phyloP scores from a whole-genome alignment of 1,140 invertebrate genomes.

The Eupristina koningsbergeri region DNA sequence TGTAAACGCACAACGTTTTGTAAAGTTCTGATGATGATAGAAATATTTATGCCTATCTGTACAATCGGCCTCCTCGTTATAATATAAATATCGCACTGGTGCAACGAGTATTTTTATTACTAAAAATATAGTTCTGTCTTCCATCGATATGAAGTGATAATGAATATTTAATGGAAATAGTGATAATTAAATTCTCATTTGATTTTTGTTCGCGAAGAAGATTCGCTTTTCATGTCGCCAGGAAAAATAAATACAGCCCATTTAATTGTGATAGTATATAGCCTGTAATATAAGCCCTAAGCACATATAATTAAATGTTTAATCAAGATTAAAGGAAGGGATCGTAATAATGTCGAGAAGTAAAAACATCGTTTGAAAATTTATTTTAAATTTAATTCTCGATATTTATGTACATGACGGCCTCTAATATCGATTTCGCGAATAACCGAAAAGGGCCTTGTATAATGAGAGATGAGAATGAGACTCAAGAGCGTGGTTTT shows the following conservation, averaged over 20 bases:
- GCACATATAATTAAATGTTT: slow-evolving; percentile 57
- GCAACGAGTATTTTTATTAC: slow-evolving; percentile 48
- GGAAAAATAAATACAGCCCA: slow-evolving; percentile 58
- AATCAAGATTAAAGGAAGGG: slow-evolving; percentile 26
- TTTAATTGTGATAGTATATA: slow-evolving; percentile 71
- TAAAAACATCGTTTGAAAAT: background rate
- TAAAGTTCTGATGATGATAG: too few species aligned
- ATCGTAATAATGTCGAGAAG: slow-evolving; percentile 10
- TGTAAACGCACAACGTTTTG: slow-evolving; percentile 33
- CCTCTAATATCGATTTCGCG: slow-evolving; percentile 44
- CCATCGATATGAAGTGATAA: slow-evolving; percentile 56
- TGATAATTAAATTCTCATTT: slow-evolving; percentile 10
- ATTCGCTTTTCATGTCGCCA: slow-evolving; percentile 61
- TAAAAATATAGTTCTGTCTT: slow-evolving; percentile 56
- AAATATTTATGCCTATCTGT: slow-evolving; percentile 3
- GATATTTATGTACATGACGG: slow-evolving; percentile 21
- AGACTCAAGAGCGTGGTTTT: slow-evolving; percentile 35
- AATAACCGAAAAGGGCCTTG: slow-evolving; percentile 43
- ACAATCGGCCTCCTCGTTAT: background rate
- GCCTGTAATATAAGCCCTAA: slow-evolving; percentile 66
- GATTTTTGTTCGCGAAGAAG: slow-evolving; percentile 35
- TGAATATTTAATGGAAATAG: slow-evolving; percentile 21
- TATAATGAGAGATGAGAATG: slow-evolving; percentile 29
- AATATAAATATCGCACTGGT: background rate
- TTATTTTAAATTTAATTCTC: slow-evolving; percentile 7